phyloP scores from a whole-genome alignment of 2,797 vertebrate species.

The Calcarius lapponicus region DNA sequence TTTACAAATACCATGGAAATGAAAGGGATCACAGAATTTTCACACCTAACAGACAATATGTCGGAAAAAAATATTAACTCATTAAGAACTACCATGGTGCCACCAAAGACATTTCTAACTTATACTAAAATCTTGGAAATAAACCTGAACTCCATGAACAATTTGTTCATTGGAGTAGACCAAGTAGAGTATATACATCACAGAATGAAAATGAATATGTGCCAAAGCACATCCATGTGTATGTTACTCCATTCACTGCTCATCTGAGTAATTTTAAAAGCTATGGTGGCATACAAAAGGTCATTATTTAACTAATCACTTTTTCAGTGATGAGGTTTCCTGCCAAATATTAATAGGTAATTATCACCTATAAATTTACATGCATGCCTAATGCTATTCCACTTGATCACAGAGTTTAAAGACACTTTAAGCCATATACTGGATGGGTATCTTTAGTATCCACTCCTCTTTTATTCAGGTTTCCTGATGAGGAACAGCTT shows the following conservation, averaged over 20 bases:
- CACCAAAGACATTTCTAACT: neutral
- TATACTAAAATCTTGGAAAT: neutral
- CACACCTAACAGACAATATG: neutral
- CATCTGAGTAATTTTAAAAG: neutral
- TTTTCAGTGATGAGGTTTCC: constrained; percentile 1
- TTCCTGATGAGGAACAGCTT: neutral
- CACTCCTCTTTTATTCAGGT: neutral
- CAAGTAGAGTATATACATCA: neutral
- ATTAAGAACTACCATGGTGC: neutral
- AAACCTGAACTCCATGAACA: neutral
- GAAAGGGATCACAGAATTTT: neutral
- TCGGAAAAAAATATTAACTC: neutral
- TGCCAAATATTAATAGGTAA: neutral
- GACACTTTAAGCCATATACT: neutral
- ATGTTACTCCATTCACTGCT: neutral
- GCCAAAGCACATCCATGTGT: neutral
- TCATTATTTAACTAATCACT: neutral
- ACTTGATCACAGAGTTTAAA: neutral
- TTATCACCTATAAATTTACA: constrained; percentile 1
- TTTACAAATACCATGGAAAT: neutral
- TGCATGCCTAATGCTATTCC: neutral
- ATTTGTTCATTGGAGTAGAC: neutral
- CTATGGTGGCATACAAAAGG: neutral
- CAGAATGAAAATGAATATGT: neutral
- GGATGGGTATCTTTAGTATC: neutral